Evolutionary conservation across 2,113 vertebrate genomes (phyloP).

Genomic region (Elanus axillaris): DNA sequence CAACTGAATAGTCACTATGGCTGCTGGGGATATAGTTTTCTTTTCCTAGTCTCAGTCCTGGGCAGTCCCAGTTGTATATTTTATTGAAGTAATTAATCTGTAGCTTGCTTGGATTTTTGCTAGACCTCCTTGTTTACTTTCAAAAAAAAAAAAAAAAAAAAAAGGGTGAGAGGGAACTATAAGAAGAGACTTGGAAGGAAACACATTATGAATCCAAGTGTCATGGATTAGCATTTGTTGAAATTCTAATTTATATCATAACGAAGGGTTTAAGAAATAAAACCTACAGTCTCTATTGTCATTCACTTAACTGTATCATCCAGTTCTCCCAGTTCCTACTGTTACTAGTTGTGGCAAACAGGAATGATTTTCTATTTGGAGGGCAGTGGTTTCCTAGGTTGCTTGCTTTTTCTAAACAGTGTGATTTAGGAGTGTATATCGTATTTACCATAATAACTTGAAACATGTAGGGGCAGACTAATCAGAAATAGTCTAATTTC

Average conservation of each 20-base stretch:
- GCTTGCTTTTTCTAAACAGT: not conserved
- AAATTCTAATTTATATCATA: not conserved
- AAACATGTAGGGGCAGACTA: not conserved
- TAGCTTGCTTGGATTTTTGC: not conserved
- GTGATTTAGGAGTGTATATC: not conserved
- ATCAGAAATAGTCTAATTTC: not conserved
- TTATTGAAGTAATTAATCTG: not conserved
- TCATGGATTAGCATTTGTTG: not conserved
- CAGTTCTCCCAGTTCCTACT: not conserved
- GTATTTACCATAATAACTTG: not conserved
- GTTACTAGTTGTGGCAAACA: not conserved
- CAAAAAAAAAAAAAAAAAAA: no score
- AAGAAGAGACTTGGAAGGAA: not conserved
- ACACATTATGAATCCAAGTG: not conserved
- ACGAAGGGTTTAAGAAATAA: not conserved
- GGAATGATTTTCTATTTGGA: not conserved
- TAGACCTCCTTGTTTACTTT: not conserved
- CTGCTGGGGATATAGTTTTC: not conserved
- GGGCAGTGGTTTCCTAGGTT: not conserved
- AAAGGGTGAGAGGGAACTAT: rapidly evolving
- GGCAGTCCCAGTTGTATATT: not conserved
- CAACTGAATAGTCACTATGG: not conserved
- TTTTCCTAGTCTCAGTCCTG: not conserved
- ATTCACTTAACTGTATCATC: rapidly evolving
- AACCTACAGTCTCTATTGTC: rapidly evolving